A percentile compares a stretch with the other conserved stretches of the same genome.
phyloP scores from a whole-genome alignment of 64 coral and sea anemone genomes.

The Montipora cactus region DNA sequence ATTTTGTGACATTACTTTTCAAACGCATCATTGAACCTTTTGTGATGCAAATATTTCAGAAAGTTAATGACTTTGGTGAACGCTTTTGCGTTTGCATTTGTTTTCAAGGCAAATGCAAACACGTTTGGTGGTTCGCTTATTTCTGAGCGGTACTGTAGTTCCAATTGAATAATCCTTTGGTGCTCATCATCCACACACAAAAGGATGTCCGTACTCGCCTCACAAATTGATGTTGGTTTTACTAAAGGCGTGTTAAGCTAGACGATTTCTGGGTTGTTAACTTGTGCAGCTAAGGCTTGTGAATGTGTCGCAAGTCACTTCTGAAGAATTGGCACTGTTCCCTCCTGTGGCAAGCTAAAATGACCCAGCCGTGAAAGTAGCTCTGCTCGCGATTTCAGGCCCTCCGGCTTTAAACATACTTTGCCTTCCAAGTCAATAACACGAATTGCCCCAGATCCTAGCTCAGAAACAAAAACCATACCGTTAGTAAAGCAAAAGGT shows the following conservation, averaged over 20 bases:
- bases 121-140: no score
- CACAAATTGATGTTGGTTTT: neutral
- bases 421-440: neutral
- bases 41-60: no score
- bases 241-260: neutral
- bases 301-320: neutral
- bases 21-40: no score
- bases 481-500: no score
- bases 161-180: neutral
- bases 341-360: no score
- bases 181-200: neutral
- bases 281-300: conserved; percentile 13
- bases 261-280: conserved; percentile 2
- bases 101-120: no score
- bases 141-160: no score
- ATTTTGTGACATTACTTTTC: no score
- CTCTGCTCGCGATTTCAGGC: neutral
- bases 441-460: neutral
- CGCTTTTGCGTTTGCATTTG: no score
- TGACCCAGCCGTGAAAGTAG: no score
- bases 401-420: neutral
- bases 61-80: no score
- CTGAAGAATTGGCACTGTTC: neutral
- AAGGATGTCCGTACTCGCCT: neutral
- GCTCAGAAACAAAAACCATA: no score